Evolutionary conservation across 2,113 vertebrate genomes (phyloP).

Genomic region (Glaucomys volans): DNA sequence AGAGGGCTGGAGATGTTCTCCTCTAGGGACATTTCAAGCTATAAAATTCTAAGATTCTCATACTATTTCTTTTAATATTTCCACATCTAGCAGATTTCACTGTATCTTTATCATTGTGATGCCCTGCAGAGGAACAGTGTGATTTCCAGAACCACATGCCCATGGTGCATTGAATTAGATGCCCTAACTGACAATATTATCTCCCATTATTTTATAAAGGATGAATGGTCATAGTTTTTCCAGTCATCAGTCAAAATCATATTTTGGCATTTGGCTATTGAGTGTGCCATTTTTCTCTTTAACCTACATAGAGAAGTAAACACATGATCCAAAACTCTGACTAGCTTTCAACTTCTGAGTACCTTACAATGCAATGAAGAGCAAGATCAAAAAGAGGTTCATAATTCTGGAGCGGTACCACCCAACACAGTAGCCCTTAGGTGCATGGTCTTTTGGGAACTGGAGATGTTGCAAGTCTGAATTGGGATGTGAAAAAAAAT

Average conservation of each 20-base stretch:
- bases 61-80: slow-evolving; percentile 29
- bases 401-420: background rate
- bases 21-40: slow-evolving; percentile 39
- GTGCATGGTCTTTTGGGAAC: background rate
- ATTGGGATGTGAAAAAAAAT: background rate
- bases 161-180: slow-evolving; percentile 16
- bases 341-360: slow-evolving; percentile 25
- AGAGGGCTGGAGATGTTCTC: slow-evolving; percentile 19
- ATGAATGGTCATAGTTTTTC: background rate
- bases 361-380: background rate
- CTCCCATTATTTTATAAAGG: slow-evolving; percentile 34
- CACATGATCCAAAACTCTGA: background rate
- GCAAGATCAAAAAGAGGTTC: background rate
- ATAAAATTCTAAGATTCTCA: slow-evolving; percentile 53
- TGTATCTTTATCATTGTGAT: slow-evolving; percentile 58
- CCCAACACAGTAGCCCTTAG: background rate
- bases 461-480: background rate
- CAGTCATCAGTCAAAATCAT: slow-evolving; percentile 11
- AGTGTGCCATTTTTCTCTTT: background rate
- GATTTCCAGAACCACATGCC: background rate
- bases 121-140: slow-evolving; percentile 50
- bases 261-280: background rate
- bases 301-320: background rate
- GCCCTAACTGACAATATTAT: background rate
- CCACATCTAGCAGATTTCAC: slow-evolving; percentile 71